phyloP scores from a whole-genome alignment of 2,888 invertebrate species.

The Drosophila paracracens region DNA sequence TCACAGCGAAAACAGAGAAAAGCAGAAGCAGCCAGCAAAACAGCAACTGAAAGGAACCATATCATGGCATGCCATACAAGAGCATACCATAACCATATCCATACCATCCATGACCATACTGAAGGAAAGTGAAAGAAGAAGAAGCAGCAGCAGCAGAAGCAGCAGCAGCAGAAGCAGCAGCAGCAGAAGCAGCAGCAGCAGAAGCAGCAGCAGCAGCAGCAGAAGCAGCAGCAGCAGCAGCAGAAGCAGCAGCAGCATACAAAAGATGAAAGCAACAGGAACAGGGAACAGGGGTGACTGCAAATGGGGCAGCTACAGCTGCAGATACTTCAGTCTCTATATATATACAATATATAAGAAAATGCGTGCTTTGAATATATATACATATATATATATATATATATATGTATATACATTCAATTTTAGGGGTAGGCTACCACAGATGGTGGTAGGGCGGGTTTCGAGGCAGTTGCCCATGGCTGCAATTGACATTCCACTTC shows the following conservation, averaged over 20 bases:
- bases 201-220: slow-evolving; percentile 26
- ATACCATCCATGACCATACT: slow-evolving; percentile 30
- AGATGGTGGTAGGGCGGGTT: not conserved
- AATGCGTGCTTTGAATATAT: slow-evolving; percentile 32
- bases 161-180: slow-evolving; percentile 19
- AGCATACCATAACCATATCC: slow-evolving; percentile 25
- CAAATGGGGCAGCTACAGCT: slow-evolving; percentile 50
- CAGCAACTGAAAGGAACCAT: slow-evolving; percentile 28
- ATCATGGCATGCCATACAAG: slow-evolving; percentile 30
- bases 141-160: slow-evolving; percentile 3
- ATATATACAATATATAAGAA: slow-evolving; percentile 11
- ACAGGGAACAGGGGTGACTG: not conserved
- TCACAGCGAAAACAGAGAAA: slow-evolving; percentile 54
- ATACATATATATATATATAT: not conserved
- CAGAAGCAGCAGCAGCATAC: slow-evolving; percentile 36
- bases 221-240: slow-evolving; percentile 43
- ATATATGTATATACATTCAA: not conserved
- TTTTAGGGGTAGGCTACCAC: slow-evolving; percentile 39
- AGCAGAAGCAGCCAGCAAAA: slow-evolving; percentile 30
- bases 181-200: slow-evolving; percentile 40
- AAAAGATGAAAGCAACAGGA: slow-evolving; percentile 67
- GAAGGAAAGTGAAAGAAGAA: slow-evolving; percentile 43
- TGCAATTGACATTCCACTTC: slow-evolving; percentile 41
- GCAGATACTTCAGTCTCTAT: slow-evolving; percentile 45
- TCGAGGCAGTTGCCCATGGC: slow-evolving; percentile 5